Base-by-base conservation (phyloP, 2,888 invertebrate species). In the Apodemia zela region DNA sequence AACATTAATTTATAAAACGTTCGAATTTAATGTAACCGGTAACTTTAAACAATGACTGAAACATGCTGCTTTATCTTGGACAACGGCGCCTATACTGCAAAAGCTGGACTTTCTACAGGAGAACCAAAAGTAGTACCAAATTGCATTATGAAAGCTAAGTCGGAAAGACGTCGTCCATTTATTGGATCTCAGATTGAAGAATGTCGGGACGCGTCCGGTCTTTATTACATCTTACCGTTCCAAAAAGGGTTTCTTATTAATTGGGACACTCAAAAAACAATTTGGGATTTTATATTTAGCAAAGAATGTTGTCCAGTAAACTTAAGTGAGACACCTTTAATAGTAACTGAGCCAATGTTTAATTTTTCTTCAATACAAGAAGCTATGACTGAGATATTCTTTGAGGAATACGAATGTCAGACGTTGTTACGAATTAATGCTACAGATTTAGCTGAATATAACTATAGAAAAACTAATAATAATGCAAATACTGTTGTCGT, bases 71-170 rank as follows among this genome's bases (percentile, higher is more conserved):
- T 94, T 78, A 94, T 97, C 63, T 81, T 98, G 57, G 98, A 98
- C 80, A 98, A 98, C 92, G 98, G 98, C 17, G 98, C 95, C 0
- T 96, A 95, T 77, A 94, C 94, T 0, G 95, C 96, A 0, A 98
- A 98, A 93, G 95, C 95, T 64, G 98, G 98, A n/a, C 93, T 95
- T 74, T 94, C 96, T 1, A 93, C 92, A 8, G 93, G 93, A 71
- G 89, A 94, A 65, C 95, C 97, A 7, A 95, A 94, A 75, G 79
- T 97, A 17, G 93, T 98, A 61, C 98, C 99, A 0, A 99, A 99
- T 86, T 98, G 97, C 77, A 97, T 99, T 35, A 98, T 98, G 94
- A 99, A 99, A 93, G 98, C 98, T 0, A 99, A 99, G 86, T 98
- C 97, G 62, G 99, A 99, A 84, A 92, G 98, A 63, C 94, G 98